These are phyloP conservation scores for Sepiola atlantica DNA, from an alignment of 2,888 invertebrate species.

Conservation along the genomic window DNA sequence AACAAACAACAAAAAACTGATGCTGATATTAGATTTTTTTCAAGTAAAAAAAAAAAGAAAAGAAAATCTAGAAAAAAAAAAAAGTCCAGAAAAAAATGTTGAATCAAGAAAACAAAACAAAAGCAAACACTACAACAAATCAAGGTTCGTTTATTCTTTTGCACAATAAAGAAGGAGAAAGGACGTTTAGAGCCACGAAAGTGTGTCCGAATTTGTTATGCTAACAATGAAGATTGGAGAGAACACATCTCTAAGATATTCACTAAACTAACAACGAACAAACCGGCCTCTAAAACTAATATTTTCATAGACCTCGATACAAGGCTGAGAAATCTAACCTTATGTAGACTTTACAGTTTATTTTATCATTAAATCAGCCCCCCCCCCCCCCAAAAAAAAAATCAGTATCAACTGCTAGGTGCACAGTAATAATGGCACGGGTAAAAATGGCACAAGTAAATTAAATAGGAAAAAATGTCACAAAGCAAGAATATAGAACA, in stretches of 20 bases:
- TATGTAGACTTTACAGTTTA: background rate
- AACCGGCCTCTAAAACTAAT: background rate
- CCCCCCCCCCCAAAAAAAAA: background rate
- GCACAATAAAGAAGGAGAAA: background rate
- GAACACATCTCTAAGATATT: background rate
- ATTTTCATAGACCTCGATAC: background rate
- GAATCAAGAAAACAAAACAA: too few species aligned
- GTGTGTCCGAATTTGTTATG: slow-evolving; percentile 32
- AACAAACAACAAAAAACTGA: background rate
- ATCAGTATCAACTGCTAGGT: background rate
- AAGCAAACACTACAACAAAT: background rate
- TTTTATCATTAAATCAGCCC: background rate
- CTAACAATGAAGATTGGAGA: slow-evolving; percentile 8
- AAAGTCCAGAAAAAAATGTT: background rate
- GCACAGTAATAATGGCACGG: too few species aligned
- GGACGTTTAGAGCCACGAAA: background rate
- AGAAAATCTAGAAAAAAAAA: background rate
- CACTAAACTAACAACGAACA: background rate
- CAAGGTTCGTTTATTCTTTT: background rate
- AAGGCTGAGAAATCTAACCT: background rate
- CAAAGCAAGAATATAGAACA: too few species aligned
- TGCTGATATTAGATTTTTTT: background rate
- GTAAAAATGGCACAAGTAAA: too few species aligned
- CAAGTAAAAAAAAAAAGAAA: background rate
- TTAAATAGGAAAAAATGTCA: too few species aligned